phyloP scores from a whole-genome alignment of 1,140 invertebrate genomes.

The Acromyrmex charruanus region DNA sequence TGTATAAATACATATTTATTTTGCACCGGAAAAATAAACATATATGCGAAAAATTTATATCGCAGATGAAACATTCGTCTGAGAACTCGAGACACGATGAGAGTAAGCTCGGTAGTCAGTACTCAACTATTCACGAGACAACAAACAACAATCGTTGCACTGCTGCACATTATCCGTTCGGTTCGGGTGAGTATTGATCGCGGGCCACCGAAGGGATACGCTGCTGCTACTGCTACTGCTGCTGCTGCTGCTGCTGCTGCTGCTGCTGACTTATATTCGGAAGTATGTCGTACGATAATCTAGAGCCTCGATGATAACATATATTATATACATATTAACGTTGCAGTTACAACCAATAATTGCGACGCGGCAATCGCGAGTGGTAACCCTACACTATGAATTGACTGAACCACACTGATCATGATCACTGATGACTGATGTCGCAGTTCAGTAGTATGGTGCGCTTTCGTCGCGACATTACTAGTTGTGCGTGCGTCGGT shows the following conservation, averaged over 20 bases:
- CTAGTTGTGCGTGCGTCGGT: neutral
- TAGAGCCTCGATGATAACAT: neutral
- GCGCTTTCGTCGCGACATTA: neutral
- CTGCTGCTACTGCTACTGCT: neutral
- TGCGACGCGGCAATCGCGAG: neutral
- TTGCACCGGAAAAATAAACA: neutral
- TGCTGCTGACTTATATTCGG: constrained; percentile 3
- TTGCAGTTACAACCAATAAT: neutral
- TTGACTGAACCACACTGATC: too few species aligned
- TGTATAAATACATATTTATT: constrained; percentile 8
- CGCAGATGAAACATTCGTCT: neutral
- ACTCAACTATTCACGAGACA: constrained; percentile 19
- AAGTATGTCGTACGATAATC: neutral
- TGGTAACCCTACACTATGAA: neutral
- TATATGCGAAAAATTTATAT: neutral
- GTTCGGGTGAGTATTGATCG: constrained; percentile 51
- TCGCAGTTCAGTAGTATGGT: neutral
- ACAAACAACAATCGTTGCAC: neutral
- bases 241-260: neutral
- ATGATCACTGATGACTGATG: neutral
- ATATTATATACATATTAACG: neutral
- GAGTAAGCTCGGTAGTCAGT: neutral
- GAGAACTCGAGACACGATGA: neutral
- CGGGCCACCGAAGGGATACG: neutral
- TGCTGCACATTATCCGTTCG: neutral